phyloP scores from a whole-genome alignment of 1,140 invertebrate species.

The Maniola jurtina region DNA sequence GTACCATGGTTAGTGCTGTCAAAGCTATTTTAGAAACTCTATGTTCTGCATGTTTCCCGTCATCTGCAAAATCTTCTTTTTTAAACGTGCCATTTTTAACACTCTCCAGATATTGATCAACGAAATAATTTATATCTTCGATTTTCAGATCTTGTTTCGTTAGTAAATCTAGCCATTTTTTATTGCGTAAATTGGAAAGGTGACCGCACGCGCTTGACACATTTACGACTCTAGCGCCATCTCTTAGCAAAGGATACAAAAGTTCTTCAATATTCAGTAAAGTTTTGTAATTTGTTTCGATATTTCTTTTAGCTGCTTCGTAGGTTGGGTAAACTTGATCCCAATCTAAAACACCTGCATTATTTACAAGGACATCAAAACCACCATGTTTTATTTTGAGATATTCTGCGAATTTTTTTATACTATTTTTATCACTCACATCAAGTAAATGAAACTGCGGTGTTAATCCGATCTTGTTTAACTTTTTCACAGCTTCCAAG shows the following conservation, averaged over 20 bases:
- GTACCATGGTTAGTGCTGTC: constrained; percentile 81
- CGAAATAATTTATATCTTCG: constrained; percentile 80
- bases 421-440: constrained; percentile 81
- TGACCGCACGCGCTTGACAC: constrained; percentile 85
- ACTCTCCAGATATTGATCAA: constrained; percentile 83
- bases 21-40: constrained; percentile 86
- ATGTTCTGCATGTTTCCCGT: constrained; percentile 82
- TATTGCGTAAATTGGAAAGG: constrained; percentile 79
- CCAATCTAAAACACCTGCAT: constrained; percentile 89
- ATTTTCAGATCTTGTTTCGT: constrained; percentile 72
- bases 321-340: constrained; percentile 81
- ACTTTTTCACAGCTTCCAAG: constrained; percentile 77
- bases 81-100: constrained; percentile 68
- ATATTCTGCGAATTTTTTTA: constrained; percentile 79
- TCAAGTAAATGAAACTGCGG: constrained; percentile 85
- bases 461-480: constrained; percentile 76
- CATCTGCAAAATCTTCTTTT: constrained; percentile 78
- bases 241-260: constrained; percentile 84
- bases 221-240: constrained; percentile 87
- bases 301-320: constrained; percentile 84
- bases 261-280: constrained; percentile 81
- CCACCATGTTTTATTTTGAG: constrained; percentile 84
- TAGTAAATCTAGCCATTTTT: constrained; percentile 62
- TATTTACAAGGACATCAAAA: constrained; percentile 90
- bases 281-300: constrained; percentile 84